Evolutionary conservation across 2,888 invertebrate genomes (phyloP), one percentile per base, ranked within the genome.

Genomic region (Lasioglossum morio): DNA sequence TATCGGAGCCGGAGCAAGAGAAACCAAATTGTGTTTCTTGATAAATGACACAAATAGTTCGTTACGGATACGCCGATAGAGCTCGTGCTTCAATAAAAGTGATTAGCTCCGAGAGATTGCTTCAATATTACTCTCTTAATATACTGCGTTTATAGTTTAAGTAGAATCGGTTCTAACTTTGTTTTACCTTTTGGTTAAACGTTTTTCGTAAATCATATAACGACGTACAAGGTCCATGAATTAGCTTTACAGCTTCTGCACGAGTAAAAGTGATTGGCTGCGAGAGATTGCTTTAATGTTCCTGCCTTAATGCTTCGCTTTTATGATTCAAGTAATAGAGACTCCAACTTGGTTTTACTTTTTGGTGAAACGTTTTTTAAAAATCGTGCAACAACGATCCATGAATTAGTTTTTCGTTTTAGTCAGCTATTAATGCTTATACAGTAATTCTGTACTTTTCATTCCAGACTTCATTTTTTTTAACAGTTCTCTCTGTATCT

Each of bases 51-150:
- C 8, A 34, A 63, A 63, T 30, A 7, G 16, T 63, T 30, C 27
- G 30, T 16, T 63, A 63, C n/a, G 57, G n/a, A 57, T 12, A n/a
- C 57, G n/a, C 1, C 57, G 57, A 57, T n/a, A 57, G n/a, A 57
- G n/a, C n/a, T 57, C 57, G 57, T n/a, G 57, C 57, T 57, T 57
- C 12, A 57, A 57, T 57, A 57, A 57, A 57, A 57, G 57, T 57
- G 57, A 53, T 53, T n/a, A n/a, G n/a, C 53, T n/a, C 1, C 53
- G n/a, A 57, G 57, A 57, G n/a, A 57, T n/a, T 57, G 57, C 23
- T 57, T 57, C 4, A 57, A 57, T 57, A 57, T 57, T 57, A 12
- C n/a, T 57, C n/a, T n/a, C n/a, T 57, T 57, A 57, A 63, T 16
- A 30, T 7, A 19, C 63, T 16, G 30, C 16, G 63, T 63, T 63